Conservation (phyloP, 2,888 invertebrate species). For the Abscondita cerata region DNA sequence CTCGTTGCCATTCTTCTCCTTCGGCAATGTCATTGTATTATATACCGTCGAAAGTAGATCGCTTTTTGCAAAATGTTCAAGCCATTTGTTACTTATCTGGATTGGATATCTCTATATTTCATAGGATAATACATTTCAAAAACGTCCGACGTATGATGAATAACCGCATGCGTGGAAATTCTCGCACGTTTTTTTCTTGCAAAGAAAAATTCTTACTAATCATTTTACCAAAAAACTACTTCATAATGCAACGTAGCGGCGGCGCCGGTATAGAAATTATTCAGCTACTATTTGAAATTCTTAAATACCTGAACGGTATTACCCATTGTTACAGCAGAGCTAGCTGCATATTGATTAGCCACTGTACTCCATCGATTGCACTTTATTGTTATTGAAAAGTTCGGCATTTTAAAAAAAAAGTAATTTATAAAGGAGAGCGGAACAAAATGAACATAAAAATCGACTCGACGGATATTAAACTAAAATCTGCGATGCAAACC, state of each 20-base stretch:
- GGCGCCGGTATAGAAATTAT: slow-evolving; percentile 6
- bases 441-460: not conserved
- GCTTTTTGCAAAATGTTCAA: slow-evolving; percentile 36
- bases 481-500: slow-evolving; percentile 29
- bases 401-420: not conserved
- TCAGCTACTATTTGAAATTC: slow-evolving; percentile 17
- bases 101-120: slow-evolving; percentile 50
- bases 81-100: slow-evolving; percentile 51
- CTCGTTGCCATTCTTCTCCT: slow-evolving; percentile 41
- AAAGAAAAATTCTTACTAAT: slow-evolving; percentile 4
- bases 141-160: slow-evolving; percentile 28
- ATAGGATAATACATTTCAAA: slow-evolving; percentile 32
- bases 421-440: not conserved
- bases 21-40: slow-evolving; percentile 41
- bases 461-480: slow-evolving; percentile 23
- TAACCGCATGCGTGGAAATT: slow-evolving; percentile 22
- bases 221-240: slow-evolving; percentile 11
- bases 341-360: slow-evolving; percentile 23
- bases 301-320: slow-evolving; percentile 19
- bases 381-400: slow-evolving; percentile 11
- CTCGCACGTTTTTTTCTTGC: slow-evolving; percentile 2
- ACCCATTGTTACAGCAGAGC: slow-evolving; percentile 19
- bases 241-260: slow-evolving; percentile 15
- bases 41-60: slow-evolving; percentile 34
- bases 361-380: slow-evolving; percentile 12